A percentile compares a stretch with the other conserved stretches of the same genome.
phyloP scores from a whole-genome alignment of 1,140 invertebrate species.

The Orchesella cincta region DNA sequence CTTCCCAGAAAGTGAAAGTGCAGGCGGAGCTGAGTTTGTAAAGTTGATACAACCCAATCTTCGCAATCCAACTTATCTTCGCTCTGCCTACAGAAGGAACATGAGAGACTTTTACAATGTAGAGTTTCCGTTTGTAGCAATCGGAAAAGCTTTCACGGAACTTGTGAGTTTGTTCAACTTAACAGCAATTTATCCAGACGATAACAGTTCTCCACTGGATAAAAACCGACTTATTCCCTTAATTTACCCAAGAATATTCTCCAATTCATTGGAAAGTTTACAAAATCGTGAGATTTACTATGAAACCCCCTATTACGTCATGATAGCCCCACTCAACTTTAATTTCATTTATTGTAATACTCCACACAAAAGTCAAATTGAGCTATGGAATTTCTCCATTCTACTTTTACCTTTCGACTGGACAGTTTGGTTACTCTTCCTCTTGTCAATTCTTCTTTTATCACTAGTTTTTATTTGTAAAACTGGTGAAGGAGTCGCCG shows the following conservation, averaged over 20 bases:
- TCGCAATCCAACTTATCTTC: background rate
- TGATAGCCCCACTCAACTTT: background rate
- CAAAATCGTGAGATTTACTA: background rate
- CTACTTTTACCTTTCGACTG: background rate
- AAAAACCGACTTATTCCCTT: background rate
- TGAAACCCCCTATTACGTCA: background rate
- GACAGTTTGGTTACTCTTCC: background rate
- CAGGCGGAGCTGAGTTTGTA: background rate
- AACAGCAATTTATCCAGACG: background rate
- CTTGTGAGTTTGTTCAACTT: background rate
- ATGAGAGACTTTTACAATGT: background rate
- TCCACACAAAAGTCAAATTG: background rate
- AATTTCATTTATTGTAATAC: background rate
- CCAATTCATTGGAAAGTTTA: background rate
- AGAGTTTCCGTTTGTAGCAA: background rate
- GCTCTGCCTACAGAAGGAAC: background rate
- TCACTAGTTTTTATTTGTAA: too few relatives aligned
- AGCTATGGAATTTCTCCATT: background rate
- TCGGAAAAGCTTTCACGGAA: background rate
- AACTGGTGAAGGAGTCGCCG: too few relatives aligned
- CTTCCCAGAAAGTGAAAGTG: background rate
- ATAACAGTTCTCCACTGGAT: background rate
- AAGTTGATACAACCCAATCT: background rate
- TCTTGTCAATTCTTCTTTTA: background rate
- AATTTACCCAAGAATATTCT: background rate